Base-by-base conservation (phyloP, 1,140 invertebrate genomes). In the Sinella curviseta region DNA sequence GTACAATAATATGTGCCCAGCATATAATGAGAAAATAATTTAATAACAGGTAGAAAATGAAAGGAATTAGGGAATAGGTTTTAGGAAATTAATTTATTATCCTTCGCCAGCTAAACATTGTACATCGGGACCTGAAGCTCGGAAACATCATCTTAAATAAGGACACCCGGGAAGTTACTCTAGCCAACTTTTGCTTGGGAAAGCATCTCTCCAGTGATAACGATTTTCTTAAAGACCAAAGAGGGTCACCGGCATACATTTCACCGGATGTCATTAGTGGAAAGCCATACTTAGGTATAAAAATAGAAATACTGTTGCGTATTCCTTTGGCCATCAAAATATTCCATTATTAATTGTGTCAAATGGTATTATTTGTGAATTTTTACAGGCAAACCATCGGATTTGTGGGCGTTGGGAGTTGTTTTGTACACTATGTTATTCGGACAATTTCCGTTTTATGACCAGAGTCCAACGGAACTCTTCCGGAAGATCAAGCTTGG, bases 361-460 rank as follows among this genome's bases (percentile, higher is more conserved):
- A 67, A 4, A 67, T 26, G n/a, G n/a, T 30, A 30, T 67, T 67
- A 67, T 12, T 12, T 26, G 28, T n/a, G 60, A 67, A 74, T 81
- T 36, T 77, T 85, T 85, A 70, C 83, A 91, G 90, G 90, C 14
- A 95, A 95, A 86, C 93, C 93, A 0, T 93, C 93, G 35, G 94
- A 95, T 85, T 94, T 95, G 92, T 95, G 94, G 94, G 93, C 94
- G 1, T 84, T 95, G 1, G 94, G 94, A 4, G 93, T 95, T 30
- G 92, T 95, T 2, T 86, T 95, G 4, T 95, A 92, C 85, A 94
- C 93, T 0, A 94, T 95, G 93, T 87, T 95, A 1, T 95, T 93
- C 86, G 93, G 93, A n/a, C 92, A 94, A 86, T 94, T 95, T 86
- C 94, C 94, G 0, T 95, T 95, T 88, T 95, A 94, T 85, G 93